Percentiles rank a stretch among this genome's conserved stretches.
Evolutionary conservation across 2,113 vertebrate species (phyloP).

Genomic region (Gyps fulvus): DNA sequence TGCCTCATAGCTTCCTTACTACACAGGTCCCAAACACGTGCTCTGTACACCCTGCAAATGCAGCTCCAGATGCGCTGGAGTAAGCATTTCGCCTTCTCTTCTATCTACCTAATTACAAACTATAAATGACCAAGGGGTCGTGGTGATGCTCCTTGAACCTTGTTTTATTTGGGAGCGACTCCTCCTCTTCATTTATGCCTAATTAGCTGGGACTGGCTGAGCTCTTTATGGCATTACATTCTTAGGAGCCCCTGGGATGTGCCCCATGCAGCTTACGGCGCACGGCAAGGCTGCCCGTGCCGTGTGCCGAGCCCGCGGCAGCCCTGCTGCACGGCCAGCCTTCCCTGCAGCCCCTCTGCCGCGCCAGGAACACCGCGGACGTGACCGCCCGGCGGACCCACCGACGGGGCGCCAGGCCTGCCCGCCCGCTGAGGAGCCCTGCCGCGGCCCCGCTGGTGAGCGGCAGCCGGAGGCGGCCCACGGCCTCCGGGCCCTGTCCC

Average conservation of each 20-base stretch:
- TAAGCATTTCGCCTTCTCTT: not conserved
- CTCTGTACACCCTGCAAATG: not conserved
- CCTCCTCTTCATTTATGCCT: not conserved
- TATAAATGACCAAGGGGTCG: fast-evolving
- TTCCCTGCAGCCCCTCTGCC: not conserved
- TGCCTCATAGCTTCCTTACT: not conserved
- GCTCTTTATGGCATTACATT: fast-evolving
- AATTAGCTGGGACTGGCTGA: not conserved
- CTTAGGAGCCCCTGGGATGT: fast-evolving
- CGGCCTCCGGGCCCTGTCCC: not conserved
- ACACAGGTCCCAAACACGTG: not conserved
- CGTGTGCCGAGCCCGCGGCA: not conserved
- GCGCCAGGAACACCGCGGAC: not conserved
- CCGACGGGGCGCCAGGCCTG: not conserved
- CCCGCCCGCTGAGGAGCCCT: not conserved
- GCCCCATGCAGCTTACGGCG: fast-evolving
- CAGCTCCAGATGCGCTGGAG: not conserved
- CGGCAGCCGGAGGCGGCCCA: not conserved
- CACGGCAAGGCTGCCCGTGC: not conserved
- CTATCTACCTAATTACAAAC: not conserved
- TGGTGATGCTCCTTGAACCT: not conserved
- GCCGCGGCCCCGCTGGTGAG: not conserved
- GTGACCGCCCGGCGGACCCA: not conserved
- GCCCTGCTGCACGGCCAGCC: not conserved
- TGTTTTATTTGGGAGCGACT: not conserved